phyloP scores from a whole-genome alignment of 2,113 vertebrate genomes.

The Heterocephalus glaber region DNA sequence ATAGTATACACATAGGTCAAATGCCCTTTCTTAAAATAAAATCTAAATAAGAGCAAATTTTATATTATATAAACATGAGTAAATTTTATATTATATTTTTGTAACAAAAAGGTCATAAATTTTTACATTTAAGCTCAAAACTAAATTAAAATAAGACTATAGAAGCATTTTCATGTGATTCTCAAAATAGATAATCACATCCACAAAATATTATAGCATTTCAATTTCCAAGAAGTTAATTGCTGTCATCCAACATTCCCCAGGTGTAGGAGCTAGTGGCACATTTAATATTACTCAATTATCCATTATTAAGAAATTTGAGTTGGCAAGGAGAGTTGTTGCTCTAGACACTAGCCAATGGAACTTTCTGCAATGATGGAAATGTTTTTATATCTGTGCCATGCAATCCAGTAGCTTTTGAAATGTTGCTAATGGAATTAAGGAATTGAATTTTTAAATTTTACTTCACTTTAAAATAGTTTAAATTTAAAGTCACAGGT shows the following conservation, averaged over 20 bases:
- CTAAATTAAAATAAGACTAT: neutral
- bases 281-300: neutral
- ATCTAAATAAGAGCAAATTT: neutral
- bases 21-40: neutral
- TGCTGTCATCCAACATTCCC: neutral
- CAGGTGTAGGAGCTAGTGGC: neutral
- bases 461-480: neutral
- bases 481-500: neutral
- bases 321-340: neutral
- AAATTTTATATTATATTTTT: constrained; percentile 8
- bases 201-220: neutral
- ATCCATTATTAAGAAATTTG: neutral
- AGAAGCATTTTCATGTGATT: neutral
- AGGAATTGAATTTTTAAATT: neutral
- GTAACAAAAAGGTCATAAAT: neutral
- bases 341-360: neutral
- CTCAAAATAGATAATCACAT: neutral
- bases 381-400: neutral
- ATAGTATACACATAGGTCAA: neutral
- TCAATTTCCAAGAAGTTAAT: constrained; percentile 17
- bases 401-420: neutral
- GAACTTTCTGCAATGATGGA: neutral
- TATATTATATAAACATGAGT: constrained; percentile 16
- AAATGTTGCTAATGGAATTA: neutral
- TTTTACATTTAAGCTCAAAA: neutral